Percentiles rank a stretch among this genome's conserved stretches.
These are phyloP conservation scores for Drosophila helvetica DNA, from an alignment of 2,888 invertebrate species.

Conservation along the genomic window DNA sequence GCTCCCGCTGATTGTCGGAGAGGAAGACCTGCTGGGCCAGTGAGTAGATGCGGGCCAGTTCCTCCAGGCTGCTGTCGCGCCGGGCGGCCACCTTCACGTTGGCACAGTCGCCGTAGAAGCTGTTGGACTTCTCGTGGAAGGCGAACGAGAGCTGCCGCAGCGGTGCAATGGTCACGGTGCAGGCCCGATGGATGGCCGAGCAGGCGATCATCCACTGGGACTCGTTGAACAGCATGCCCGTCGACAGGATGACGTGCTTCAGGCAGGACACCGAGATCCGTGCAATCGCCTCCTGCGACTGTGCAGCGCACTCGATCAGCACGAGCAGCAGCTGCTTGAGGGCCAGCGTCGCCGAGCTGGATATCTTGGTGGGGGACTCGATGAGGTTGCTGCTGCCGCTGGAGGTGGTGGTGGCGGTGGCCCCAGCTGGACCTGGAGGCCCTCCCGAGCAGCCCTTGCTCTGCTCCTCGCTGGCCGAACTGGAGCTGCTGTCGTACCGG, in stretches of 20 bases:
- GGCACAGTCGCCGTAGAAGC: conserved; percentile 96
- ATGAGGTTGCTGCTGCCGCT: conserved; percentile 66
- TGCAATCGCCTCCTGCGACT: conserved; percentile 95
- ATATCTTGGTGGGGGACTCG: conserved; percentile 84
- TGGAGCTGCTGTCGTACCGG: conserved; percentile 62
- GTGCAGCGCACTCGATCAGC: conserved; percentile 95
- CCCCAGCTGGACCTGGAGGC: conserved; percentile 1
- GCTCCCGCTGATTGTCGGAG: conserved; percentile 85
- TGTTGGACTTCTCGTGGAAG: conserved; percentile 95
- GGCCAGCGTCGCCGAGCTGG: conserved; percentile 90
- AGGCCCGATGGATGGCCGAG: conserved; percentile 92
- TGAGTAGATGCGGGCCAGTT: conserved; percentile 93
- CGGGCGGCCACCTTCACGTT: conserved; percentile 97
- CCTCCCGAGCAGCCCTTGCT: conserved; percentile 5
- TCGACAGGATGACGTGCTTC: conserved; percentile 92
- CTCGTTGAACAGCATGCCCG: conserved; percentile 91
- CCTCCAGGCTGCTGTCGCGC: conserved; percentile 92
- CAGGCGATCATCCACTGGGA: conserved; percentile 95
- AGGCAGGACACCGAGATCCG: conserved; percentile 96
- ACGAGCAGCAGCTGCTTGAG: conserved; percentile 93
- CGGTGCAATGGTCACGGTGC: conserved; percentile 93
- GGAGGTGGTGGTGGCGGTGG: too few relatives aligned
- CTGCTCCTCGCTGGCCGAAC: conserved; percentile 46
- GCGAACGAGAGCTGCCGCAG: conserved; percentile 94
- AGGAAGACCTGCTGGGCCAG: conserved; percentile 94